Evolutionary conservation across 1,140 invertebrate genomes (phyloP), one percentile per base, ranked within the genome.

Genomic region (Oppia nitens): DNA sequence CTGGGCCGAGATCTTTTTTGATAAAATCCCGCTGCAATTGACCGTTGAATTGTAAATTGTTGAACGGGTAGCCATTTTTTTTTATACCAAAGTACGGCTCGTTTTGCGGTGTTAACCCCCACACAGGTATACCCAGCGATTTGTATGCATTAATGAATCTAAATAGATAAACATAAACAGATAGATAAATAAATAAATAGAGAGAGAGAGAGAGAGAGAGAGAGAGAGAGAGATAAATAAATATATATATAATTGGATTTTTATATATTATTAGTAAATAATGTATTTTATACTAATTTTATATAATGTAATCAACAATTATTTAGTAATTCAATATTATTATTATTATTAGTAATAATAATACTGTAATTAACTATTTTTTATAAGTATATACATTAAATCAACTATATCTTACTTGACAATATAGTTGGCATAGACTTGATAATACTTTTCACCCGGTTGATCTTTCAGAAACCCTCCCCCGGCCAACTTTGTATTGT

Each of bases 361-460:
- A 27, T 17, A 24, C 6, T 58, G 11, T n/a, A n/a, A n/a, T n/a
- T n/a, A n/a, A n/a, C n/a, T n/a, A n/a, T n/a, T n/a, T n/a, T n/a
- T n/a, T n/a, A n/a, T n/a, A n/a, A n/a, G n/a, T n/a, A n/a, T n/a
- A n/a, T n/a, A n/a, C n/a, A n/a, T n/a, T n/a, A n/a, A n/a, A n/a
- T n/a, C n/a, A n/a, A n/a, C n/a, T n/a, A 59, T 54, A 17, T 64
- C 61, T 68, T 71, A 79, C 77, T 77, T 83, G 1, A 85, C 66
- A 66, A 86, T 78, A 66, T 92, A 93, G 64, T 88, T 73, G 0
- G 85, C 85, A 74, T 80, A 93, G 0, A 78, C 69, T 68, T 86
- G 78, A 66, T 85, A 90, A 67, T 83, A 87, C 53, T 81, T 60
- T 17, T 73, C 75, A 40, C 72, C 72, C 21, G 71, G 66, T 52